A percentile compares a stretch with the other conserved stretches of the same genome.
These are phyloP conservation scores for Chloebia gouldiae DNA, from an alignment of 2,113 vertebrate genomes.

Conservation along the genomic window DNA sequence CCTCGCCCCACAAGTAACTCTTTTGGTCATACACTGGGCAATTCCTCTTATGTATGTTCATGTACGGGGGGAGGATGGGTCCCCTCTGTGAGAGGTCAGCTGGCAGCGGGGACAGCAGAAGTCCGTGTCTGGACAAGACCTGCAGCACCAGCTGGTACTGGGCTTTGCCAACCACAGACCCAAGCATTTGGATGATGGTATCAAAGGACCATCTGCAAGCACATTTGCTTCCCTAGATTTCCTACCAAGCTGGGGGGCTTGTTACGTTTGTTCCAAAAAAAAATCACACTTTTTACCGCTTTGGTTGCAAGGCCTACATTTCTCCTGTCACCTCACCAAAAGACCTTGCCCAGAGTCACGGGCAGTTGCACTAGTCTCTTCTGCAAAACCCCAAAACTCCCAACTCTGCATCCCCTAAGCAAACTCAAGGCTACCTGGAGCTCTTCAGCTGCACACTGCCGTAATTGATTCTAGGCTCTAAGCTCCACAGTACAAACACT, in stretches of 20 bases:
- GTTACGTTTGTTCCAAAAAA: background rate
- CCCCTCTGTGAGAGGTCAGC: background rate
- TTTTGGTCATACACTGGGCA: background rate
- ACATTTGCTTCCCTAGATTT: background rate
- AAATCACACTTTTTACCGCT: background rate
- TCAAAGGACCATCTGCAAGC: background rate
- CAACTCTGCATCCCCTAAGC: rapidly evolving
- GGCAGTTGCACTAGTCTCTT: background rate
- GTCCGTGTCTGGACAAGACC: background rate
- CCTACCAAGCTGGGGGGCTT: rapidly evolving
- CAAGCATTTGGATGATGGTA: background rate
- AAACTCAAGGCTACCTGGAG: background rate
- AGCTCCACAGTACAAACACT: background rate
- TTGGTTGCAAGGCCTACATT: background rate
- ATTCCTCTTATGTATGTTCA: background rate
- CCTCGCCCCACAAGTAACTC: background rate
- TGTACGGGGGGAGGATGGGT: rapidly evolving
- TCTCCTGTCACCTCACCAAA: background rate
- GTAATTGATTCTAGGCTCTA: background rate
- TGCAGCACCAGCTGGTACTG: background rate
- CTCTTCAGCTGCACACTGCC: background rate
- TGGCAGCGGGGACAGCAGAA: rapidly evolving
- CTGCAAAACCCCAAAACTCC: background rate
- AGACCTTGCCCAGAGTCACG: background rate
- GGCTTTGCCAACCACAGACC: background rate